These are phyloP conservation scores for Nyctalus aviator DNA, from an alignment of 2,797 vertebrate genomes.

Conservation along the genomic window DNA sequence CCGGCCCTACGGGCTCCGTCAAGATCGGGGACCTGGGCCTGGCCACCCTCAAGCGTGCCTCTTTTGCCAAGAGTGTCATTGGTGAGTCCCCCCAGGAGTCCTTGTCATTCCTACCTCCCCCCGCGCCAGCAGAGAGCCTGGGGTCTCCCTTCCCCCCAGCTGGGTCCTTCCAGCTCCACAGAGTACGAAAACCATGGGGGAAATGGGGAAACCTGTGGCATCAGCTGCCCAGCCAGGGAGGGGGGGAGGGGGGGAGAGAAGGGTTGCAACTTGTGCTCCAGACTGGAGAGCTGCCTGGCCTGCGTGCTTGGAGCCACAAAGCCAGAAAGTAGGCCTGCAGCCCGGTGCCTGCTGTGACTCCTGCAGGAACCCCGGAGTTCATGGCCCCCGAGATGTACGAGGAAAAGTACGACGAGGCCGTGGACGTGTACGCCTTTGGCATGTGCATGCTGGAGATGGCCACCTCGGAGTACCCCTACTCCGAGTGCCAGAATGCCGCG, in stretches of 20 bases:
- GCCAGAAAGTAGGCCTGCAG: background rate
- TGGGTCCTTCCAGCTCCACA: background rate
- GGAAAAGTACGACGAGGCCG: conserved; percentile 98
- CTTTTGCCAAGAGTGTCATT: conserved; percentile 99
- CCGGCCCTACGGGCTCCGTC: conserved; percentile 96
- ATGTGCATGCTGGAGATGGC: conserved; percentile 99
- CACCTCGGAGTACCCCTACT: conserved; percentile 98
- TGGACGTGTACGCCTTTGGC: conserved; percentile 98
- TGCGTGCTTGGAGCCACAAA: background rate
- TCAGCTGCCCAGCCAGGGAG: background rate
- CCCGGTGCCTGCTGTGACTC: conserved; percentile 46
- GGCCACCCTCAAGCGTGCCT: conserved; percentile 97
- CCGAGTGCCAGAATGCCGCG: conserved; percentile 98
- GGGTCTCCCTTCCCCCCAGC: background rate
- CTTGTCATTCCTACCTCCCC: background rate
- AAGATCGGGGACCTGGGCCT: conserved; percentile 98
- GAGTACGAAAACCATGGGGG: background rate
- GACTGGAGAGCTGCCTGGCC: background rate
- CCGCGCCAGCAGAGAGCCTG: background rate
- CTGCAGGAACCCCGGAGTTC: conserved; percentile 97
- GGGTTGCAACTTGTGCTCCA: background rate
- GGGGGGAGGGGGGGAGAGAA: too few species aligned
- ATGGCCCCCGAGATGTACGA: conserved; percentile 99
- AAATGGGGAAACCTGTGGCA: background rate
- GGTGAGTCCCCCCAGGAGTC: conserved; percentile 86